phyloP scores from a whole-genome alignment of 2,113 vertebrate species.

The Hypanus sabinus region DNA sequence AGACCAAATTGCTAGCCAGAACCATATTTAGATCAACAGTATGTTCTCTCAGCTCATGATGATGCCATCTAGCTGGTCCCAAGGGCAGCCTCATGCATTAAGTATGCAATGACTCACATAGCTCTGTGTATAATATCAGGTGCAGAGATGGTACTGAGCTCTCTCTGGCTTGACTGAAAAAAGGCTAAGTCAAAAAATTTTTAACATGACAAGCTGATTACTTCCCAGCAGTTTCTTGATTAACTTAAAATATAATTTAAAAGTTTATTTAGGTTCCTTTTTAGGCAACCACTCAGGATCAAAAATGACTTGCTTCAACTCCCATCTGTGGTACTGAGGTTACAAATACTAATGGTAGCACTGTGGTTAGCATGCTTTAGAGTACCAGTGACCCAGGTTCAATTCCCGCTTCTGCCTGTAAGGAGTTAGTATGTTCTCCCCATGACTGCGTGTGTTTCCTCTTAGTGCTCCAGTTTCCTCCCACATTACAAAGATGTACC shows the following conservation, averaged over 20 bases:
- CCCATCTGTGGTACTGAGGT: too few species aligned
- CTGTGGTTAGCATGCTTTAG: too few species aligned
- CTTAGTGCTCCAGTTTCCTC: too few species aligned
- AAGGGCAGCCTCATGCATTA: neutral
- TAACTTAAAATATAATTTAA: neutral
- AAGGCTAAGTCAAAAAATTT: neutral
- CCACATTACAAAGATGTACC: too few species aligned
- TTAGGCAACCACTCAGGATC: too few species aligned
- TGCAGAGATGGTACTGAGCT: neutral
- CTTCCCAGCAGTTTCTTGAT: neutral
- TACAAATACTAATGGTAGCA: too few species aligned
- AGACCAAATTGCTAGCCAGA: neutral
- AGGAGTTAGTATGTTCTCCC: too few species aligned
- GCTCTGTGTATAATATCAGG: neutral
- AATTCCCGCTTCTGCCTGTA: too few species aligned
- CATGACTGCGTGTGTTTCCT: too few species aligned
- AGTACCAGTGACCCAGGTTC: too few species aligned
- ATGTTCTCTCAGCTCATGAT: neutral
- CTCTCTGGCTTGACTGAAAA: neutral
- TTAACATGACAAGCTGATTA: neutral
- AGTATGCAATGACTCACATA: neutral
- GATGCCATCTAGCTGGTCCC: too few species aligned
- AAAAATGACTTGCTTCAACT: too few species aligned
- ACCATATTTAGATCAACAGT: conserved; percentile 20
- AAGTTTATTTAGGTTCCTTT: neutral